Evolutionary conservation across 2,888 invertebrate species (phyloP).

Genomic region (Rotaria macrura): DNA sequence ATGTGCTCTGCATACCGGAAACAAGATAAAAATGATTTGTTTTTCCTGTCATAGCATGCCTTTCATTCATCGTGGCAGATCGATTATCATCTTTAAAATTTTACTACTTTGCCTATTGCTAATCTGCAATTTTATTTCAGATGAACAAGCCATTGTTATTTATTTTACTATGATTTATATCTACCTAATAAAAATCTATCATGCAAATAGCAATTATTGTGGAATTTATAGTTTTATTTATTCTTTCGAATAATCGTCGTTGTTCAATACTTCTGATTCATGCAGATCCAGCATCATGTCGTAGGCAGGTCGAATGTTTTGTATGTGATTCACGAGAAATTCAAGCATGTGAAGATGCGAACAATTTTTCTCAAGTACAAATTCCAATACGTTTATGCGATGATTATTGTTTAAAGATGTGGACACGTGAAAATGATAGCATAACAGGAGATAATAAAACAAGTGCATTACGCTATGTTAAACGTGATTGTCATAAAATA

Average conservation of each 20-base stretch:
- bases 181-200: background rate
- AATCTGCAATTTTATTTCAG: background rate
- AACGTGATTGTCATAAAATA: conserved; percentile 20
- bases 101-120: background rate
- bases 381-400: conserved; percentile 4
- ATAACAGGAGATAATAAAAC: background rate
- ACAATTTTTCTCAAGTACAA: conserved; percentile 5
- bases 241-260: background rate
- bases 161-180: background rate
- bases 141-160: background rate
- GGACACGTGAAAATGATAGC: conserved; percentile 21
- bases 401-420: conserved; percentile 21
- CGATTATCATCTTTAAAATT: background rate
- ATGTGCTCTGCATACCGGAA: background rate
- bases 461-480: conserved; percentile 1
- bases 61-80: background rate
- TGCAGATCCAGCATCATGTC: conserved; percentile 5
- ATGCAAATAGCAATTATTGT: background rate
- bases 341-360: background rate
- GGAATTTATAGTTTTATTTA: background rate
- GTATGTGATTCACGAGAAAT: conserved; percentile 13
- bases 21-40: background rate
- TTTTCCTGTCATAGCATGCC: background rate
- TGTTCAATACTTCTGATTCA: background rate
- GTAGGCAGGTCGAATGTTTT: conserved; percentile 15